Percentiles rank a stretch among this genome's conserved stretches.
Conservation (phyloP, 2,797 vertebrate species). For the Scyliorhinus canicula region DNA sequence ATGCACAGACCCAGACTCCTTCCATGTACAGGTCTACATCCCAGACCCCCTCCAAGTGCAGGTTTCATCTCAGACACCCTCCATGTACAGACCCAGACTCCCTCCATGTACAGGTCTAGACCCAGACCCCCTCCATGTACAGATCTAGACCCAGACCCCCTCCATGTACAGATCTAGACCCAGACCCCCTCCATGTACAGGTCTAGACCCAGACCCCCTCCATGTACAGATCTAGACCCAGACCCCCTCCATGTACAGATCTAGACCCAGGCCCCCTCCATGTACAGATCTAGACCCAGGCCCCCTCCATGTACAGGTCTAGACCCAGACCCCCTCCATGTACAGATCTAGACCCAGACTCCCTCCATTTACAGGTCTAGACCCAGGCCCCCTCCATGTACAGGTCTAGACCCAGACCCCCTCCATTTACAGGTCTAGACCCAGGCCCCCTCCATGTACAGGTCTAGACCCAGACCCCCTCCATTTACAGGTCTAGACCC, state of each 20-base stretch:
- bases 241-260: neutral
- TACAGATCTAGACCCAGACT: neutral
- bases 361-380: too few relatives aligned
- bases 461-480: neutral
- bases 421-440: neutral
- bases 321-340: neutral
- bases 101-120: too few relatives aligned
- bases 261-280: neutral
- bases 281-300: neutral
- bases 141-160: neutral
- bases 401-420: neutral
- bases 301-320: neutral
- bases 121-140: neutral
- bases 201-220: too few relatives aligned
- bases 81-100: neutral
- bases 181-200: neutral
- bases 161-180: too few relatives aligned
- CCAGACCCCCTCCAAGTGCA: neutral
- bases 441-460: neutral
- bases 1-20: too few relatives aligned
- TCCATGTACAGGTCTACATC: neutral
- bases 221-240: too few relatives aligned
- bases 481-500: too few relatives aligned
- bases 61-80: neutral
- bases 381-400: neutral